Base-by-base conservation (phyloP, 92 coral and sea anemone species). In the Epizoanthus stellaris region DNA sequence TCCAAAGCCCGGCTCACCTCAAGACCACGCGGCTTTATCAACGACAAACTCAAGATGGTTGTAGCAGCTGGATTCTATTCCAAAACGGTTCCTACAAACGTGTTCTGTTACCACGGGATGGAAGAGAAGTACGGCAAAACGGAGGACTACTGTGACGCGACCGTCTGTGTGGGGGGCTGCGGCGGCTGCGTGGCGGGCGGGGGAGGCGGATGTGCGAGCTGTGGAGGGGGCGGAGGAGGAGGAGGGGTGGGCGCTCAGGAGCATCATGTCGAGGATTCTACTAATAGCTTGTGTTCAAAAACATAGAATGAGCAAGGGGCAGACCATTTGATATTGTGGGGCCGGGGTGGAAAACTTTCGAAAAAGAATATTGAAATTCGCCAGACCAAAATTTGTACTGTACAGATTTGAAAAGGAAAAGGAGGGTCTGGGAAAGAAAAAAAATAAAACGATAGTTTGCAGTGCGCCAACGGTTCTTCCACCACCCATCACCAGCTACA, bases 41-140 rank as follows among this genome's bases (percentile, higher is more conserved):
- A 79, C 83, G 83, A 79, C 39, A 23, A 79, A 79, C 83, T 79
- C 20, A 40, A 62, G 60, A 43, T 79, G 83, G 72, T 63, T 63
- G 72, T 79, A 40, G 71, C 83, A 34, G 83, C 83, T 43, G 83
- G 83, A 15, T 79, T 79, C 58, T 79, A 79, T 52, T 79, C 83
- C 15, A 62, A 63, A 79, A 39, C 72, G 15, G 72, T 79, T 19
- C 83, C 83, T 10, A 79, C 83, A 42, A 79, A 79, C 59, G 83
- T 20, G 11, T 79, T 40, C 30, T 79, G 83, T 63, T 79, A 43
- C 66, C 72, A 79, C 67, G 17, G 60, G 47, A 42, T 79, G 54
- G 17, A 63, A 40, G 71, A 79, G 34, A 40, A 34, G 21, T 64
- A 64, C 72, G 83, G 83, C 10, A 79, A 43, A 70, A 61, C 83